phyloP scores from a whole-genome alignment of 2,797 vertebrate species.

The Bryconaethiops microstoma region DNA sequence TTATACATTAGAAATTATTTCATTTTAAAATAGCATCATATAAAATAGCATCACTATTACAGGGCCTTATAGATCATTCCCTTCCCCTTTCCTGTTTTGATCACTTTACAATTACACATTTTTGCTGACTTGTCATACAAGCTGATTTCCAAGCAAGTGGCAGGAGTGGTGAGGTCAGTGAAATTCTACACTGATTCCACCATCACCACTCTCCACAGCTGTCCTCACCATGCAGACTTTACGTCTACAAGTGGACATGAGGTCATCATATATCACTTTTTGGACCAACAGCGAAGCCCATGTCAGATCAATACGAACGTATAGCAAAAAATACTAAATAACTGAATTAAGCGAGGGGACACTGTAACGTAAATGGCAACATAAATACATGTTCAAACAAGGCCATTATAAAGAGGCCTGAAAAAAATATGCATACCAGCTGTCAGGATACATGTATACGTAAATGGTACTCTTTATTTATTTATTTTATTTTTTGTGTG shows the following conservation, averaged over 20 bases:
- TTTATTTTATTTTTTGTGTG: not conserved
- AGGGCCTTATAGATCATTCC: not conserved
- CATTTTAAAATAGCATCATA: too few species aligned
- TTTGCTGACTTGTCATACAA: not conserved
- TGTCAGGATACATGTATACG: not conserved
- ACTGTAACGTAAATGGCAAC: not conserved
- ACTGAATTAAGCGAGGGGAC: too few species aligned
- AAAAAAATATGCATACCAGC: not conserved
- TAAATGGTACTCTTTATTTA: too few species aligned
- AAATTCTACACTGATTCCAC: constrained; percentile 9
- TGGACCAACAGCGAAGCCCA: not conserved
- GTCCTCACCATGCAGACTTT: not conserved
- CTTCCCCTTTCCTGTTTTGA: not conserved
- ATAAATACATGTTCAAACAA: not conserved
- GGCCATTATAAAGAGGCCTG: not conserved
- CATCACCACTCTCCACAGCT: not conserved
- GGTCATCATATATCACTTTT: not conserved
- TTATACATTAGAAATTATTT: too few species aligned
- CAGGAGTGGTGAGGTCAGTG: constrained; percentile 20
- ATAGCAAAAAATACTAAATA: not conserved
- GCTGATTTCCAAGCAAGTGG: constrained; percentile 16
- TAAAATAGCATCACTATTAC: too few species aligned
- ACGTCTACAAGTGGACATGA: not conserved
- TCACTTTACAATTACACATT: not conserved
- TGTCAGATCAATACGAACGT: not conserved